Base-by-base conservation (phyloP, 2,113 vertebrate species). In the Brachypodius melanocephalos region DNA sequence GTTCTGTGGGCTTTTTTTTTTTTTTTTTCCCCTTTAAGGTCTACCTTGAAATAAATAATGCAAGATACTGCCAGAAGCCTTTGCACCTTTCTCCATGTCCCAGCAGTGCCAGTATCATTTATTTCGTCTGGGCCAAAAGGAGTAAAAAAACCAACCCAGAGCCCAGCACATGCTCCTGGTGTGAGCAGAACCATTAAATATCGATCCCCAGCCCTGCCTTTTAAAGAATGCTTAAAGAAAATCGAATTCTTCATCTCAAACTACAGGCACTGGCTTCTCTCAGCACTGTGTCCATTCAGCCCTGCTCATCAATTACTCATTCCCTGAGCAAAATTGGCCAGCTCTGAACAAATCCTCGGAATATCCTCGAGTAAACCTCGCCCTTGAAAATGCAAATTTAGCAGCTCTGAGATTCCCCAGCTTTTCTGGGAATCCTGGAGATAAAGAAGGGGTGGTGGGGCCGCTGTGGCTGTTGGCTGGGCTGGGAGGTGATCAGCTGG, bases 391-490 rank as follows among this genome's bases (percentile, higher is more conserved):
- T 10, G 24, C 15, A 28, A 32, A 66, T 61, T 38, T 26, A 26
- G 32, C 29, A 31, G 34, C 10, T 54, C 24, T 0, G 3, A 20
- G 52, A 52, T 52, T 21, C 25, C 31, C 10, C 24, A 28, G 28
- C 19, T 78, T 8, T 55, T 25, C 43, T 81, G 34, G n/a, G 24
- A 22, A 51, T 45, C 10, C 21, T 78, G 36, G 43, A 61, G 63
- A 12, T 31, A 14, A 42, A 49, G 26, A 46, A 52, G 54, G 19
- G 32, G 4, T 69, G 46, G 6, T 48, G 42, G 29, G 32, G 9
- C 3, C 0, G 29, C 29, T 34, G 51, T 2, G 0, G 8, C 5
- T 9, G 17, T 31, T 17, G 8, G 36, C 48, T 15, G 13, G 0
- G 10, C 24, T 43, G 52, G 21, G 29, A 7, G 22, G 21, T 0